phyloP scores from a whole-genome alignment of 2,113 vertebrate species.

The Sphaerodactylus townsendi region DNA sequence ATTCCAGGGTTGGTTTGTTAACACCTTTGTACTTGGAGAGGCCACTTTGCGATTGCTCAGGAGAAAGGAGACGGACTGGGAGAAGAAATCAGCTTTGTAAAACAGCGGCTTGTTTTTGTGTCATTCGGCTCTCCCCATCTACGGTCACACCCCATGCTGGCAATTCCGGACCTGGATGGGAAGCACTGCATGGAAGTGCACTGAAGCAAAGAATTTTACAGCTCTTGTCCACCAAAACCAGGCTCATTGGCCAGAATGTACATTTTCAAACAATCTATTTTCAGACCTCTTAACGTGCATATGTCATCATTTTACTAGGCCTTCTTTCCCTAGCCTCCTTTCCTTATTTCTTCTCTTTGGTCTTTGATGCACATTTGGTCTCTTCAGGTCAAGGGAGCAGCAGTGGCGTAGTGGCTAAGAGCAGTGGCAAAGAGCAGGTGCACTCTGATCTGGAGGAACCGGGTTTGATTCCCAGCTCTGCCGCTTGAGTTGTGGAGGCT shows the following conservation, averaged over 20 bases:
- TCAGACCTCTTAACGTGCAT: constrained; percentile 55
- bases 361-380: no score
- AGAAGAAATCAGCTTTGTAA: background rate
- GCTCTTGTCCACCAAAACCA: background rate
- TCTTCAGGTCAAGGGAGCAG: no score
- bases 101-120: background rate
- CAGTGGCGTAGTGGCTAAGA: no score
- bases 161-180: accelerated
- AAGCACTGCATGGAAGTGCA: background rate
- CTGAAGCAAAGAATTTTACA: background rate
- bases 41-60: background rate
- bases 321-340: constrained; percentile 7
- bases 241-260: background rate
- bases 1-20: background rate
- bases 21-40: constrained; percentile 24
- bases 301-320: constrained; percentile 46
- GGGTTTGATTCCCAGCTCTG: no score
- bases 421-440: no score
- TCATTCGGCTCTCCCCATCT: accelerated
- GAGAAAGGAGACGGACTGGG: accelerated
- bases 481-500: no score
- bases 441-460: no score
- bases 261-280: constrained; percentile 47
- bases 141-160: accelerated
- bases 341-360: constrained; percentile 54